These are phyloP conservation scores for Noctua janthe DNA, from an alignment of 2,888 invertebrate species.

Conservation along the genomic window DNA sequence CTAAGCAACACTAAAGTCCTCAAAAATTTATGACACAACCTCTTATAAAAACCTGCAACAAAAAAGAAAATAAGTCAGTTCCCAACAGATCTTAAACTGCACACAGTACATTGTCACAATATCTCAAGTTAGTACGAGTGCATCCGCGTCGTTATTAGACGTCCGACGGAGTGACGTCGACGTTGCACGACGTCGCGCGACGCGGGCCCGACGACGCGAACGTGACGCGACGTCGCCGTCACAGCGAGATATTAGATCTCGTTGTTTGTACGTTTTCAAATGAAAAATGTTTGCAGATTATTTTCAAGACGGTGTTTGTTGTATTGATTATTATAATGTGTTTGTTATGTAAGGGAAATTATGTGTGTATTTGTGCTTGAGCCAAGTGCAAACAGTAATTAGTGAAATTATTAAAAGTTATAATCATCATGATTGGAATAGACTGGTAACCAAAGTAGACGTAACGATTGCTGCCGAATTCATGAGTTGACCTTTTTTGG, in stretches of 20 bases:
- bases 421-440: neutral
- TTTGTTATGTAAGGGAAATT: neutral
- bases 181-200: constrained; percentile 39
- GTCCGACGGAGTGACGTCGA: constrained; percentile 60
- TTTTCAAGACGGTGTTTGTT: constrained; percentile 47
- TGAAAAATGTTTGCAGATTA: constrained; percentile 68
- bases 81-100: constrained; percentile 45
- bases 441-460: neutral
- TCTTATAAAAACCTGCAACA: constrained; percentile 27
- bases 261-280: constrained; percentile 64
- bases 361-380: neutral
- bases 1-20: neutral
- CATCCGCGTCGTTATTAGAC: constrained; percentile 67
- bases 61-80: constrained; percentile 32
- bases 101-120: constrained; percentile 62
- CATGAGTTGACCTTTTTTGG: neutral
- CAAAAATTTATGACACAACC: constrained; percentile 16
- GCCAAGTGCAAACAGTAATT: neutral
- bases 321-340: constrained; percentile 46
- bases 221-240: constrained; percentile 63
- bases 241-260: constrained; percentile 65
- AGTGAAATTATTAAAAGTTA: neutral
- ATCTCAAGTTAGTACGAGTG: constrained; percentile 59
- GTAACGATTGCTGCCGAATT: neutral
- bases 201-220: constrained; percentile 46